Percentiles rank a stretch among this genome's conserved stretches.
Evolutionary conservation across 2,113 vertebrate genomes (phyloP).

Genomic region (Aldabrachelys gigantea): DNA sequence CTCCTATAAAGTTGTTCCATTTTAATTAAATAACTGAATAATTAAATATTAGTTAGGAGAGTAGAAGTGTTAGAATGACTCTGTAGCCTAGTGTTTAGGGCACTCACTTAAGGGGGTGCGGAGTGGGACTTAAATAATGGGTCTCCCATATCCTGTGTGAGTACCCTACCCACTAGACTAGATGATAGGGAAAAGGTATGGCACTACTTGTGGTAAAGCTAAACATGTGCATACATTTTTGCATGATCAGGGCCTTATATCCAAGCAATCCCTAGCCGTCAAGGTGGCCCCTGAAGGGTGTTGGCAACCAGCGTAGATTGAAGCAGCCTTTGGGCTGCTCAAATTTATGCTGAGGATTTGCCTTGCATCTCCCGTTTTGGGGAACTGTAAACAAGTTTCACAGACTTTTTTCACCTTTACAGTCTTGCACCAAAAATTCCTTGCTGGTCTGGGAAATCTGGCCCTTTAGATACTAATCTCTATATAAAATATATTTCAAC

Average conservation of each 20-base stretch:
- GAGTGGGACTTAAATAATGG: too few relatives aligned
- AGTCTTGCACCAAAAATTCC: not conserved
- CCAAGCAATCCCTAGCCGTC: not conserved
- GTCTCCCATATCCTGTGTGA: too few relatives aligned
- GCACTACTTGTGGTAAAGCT: not conserved
- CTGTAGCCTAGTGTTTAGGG: not conserved
- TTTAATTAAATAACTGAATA: not conserved
- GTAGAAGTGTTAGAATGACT: not conserved
- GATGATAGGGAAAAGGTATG: not conserved
- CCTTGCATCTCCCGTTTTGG: not conserved
- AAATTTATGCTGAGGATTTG: not conserved
- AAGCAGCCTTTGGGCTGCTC: not conserved
- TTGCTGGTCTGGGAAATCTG: conserved; percentile 2
- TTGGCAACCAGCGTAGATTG: not conserved
- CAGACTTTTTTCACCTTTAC: not conserved
- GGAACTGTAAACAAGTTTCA: not conserved
- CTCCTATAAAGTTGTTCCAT: not conserved
- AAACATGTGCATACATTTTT: not conserved
- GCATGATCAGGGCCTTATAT: not conserved
- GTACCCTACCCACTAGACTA: not conserved
- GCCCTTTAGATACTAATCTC: not conserved
- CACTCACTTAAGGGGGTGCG: not conserved
- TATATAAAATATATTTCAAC: not conserved
- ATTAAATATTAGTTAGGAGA: not conserved
- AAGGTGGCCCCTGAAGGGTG: not conserved